These are phyloP conservation scores for Aphaenogaster ashmeadi DNA, from an alignment of 1,140 invertebrate genomes.

Conservation along the genomic window DNA sequence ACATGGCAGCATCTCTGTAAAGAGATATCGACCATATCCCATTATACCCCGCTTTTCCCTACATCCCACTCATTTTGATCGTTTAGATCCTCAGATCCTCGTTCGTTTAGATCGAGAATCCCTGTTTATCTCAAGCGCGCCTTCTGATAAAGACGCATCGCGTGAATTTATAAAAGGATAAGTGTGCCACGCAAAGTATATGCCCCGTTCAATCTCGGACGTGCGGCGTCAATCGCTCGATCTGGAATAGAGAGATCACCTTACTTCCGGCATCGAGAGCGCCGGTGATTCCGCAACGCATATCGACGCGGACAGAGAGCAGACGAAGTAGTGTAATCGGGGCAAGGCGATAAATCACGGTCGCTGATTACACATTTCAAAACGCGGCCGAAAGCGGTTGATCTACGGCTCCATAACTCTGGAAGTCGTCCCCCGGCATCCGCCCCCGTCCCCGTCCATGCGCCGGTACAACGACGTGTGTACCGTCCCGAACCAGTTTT, in stretches of 20 bases:
- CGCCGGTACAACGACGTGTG: conserved; percentile 1
- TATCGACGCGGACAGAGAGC: conserved; percentile 55
- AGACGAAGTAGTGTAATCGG: conserved; percentile 75
- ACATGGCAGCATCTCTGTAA: too few relatives aligned
- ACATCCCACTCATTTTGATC: background rate
- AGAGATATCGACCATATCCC: too few relatives aligned
- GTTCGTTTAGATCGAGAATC: background rate
- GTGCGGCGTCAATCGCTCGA: background rate
- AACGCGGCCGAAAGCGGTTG: conserved; percentile 82
- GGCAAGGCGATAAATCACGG: conserved; percentile 81
- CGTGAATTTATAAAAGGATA: background rate
- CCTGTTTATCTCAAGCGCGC: background rate
- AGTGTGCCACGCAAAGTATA: background rate
- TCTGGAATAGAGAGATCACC: background rate
- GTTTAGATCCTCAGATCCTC: background rate
- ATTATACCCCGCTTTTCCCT: too few relatives aligned
- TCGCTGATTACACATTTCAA: conserved; percentile 85
- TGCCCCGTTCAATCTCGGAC: background rate
- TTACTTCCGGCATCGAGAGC: conserved; percentile 7
- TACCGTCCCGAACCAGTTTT: conserved; percentile 42
- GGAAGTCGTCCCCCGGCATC: conserved; percentile 32
- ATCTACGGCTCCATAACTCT: conserved; percentile 84
- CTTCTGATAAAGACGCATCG: background rate
- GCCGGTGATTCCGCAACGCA: conserved; percentile 48
- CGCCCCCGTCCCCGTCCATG: background rate